Percentiles rank a stretch among this genome's conserved stretches.
Evolutionary conservation across 1,140 invertebrate genomes (phyloP).

Genomic region (Dendrolimus kikuchii): DNA sequence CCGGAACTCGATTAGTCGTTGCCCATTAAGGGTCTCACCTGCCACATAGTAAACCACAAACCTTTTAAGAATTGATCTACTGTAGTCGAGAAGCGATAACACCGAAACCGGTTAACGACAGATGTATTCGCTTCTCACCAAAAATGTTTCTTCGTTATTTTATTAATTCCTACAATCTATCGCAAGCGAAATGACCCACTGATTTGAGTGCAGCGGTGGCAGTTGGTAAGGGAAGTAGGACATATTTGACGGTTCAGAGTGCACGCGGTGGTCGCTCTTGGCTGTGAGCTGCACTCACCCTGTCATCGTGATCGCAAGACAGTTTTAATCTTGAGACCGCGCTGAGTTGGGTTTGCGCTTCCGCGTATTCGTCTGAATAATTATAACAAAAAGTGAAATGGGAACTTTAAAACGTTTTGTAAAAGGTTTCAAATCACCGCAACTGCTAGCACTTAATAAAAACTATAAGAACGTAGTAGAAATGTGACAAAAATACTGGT

Average conservation of each 20-base stretch:
- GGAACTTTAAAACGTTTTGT: neutral
- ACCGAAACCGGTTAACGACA: too few species aligned
- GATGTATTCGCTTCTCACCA: neutral
- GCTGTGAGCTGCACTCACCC: constrained; percentile 50
- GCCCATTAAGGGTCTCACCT: constrained; percentile 87
- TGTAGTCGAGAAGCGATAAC: too few species aligned
- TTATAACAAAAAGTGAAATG: constrained; percentile 7
- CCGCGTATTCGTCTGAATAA: constrained; percentile 35
- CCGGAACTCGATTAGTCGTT: constrained; percentile 87
- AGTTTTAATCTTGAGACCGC: constrained; percentile 18
- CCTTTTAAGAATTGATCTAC: neutral
- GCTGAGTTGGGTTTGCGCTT: constrained; percentile 34
- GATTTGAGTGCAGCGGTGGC: constrained; percentile 16
- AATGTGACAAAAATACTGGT: constrained; percentile 7
- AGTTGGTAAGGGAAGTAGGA: constrained; percentile 7
- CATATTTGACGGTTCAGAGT: constrained; percentile 22
- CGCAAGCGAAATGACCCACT: constrained; percentile 50
- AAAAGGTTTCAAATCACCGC: constrained; percentile 7
- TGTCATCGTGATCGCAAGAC: constrained; percentile 22
- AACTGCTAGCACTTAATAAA: constrained; percentile 11
- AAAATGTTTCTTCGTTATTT: neutral
- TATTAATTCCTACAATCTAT: constrained; percentile 17
- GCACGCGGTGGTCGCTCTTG: constrained; percentile 47
- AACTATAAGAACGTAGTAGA: neutral
- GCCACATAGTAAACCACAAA: constrained; percentile 37